Conservation (phyloP, 2,113 vertebrate genomes). For the Sinocyclocheilus grahami region DNA sequence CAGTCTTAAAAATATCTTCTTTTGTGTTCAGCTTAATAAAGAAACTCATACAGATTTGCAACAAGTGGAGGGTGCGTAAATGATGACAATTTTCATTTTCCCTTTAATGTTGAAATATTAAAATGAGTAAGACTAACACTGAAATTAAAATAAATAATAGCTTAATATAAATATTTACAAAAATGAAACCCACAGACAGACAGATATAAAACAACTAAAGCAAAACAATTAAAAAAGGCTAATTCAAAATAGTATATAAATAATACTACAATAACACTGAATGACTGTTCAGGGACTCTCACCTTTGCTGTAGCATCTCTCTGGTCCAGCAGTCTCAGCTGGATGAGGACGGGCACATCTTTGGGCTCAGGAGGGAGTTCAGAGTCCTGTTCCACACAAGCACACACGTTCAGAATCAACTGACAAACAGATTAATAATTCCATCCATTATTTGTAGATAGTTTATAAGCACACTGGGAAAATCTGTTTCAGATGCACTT, state of each 20-base stretch:
- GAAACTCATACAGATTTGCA: too few relatives aligned
- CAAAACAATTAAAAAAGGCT: not conserved
- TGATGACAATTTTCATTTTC: too few relatives aligned
- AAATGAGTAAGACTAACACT: not conserved
- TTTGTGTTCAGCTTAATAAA: too few relatives aligned
- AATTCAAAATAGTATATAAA: not conserved
- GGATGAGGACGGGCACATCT: conserved; percentile 75
- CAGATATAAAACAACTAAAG: not conserved
- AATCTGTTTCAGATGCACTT: not conserved
- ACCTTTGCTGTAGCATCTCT: conserved; percentile 83
- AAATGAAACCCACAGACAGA: not conserved
- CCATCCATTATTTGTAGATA: not conserved
- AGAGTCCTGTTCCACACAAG: conserved; percentile 57
- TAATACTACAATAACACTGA: not conserved
- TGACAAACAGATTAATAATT: too few relatives aligned
- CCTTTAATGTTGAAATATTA: not conserved
- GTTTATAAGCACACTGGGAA: not conserved
- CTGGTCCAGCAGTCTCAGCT: conserved; percentile 80
- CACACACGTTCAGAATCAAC: not conserved
- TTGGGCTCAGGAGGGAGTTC: conserved; percentile 68
- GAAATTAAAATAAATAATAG: not conserved
- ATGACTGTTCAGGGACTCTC: not conserved
- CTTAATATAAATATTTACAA: too few relatives aligned
- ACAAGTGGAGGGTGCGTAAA: too few relatives aligned
- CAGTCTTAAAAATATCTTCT: too few relatives aligned